Base-by-base conservation (phyloP, 2,888 invertebrate species). In the Serripes groenlandicus region DNA sequence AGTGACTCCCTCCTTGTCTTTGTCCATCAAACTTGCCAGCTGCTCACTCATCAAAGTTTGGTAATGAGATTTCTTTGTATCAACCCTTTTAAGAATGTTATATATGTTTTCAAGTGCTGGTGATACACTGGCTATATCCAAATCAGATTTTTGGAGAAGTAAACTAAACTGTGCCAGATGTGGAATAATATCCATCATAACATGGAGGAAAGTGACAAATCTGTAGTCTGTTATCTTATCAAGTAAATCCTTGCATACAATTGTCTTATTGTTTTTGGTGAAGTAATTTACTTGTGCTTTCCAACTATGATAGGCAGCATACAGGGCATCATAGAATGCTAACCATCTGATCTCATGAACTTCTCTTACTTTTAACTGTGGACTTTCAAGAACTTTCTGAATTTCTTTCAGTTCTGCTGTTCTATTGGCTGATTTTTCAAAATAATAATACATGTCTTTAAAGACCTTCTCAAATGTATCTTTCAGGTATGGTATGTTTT, bases 271-370 rank as follows among this genome's bases (percentile, higher is more conserved):
- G n/a, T 64, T 64, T 64, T n/a, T 26, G n/a, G 21, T 68, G 7
- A 68, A 68, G 42, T 68, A 68, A n/a, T 18, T 68, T 5, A 68
- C 26, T 23, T 9, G 42, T 11, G 68, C 68, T 68, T 68, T 68
- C 49, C 42, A 68, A 30, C 49, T 66, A 30, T 64, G 72, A 52
- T n/a, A 73, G 11, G 73, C 56, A n/a, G 78, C 72, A n/a, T 15
- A n/a, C 26, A 78, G 23, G 30, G 73, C 73, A 37, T 42, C 68
- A 68, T 58, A 78, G 37, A 73, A 73, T 15, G 73, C 60, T 18
- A 78, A n/a, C 69, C 69, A 78, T 23, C 78, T 66, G 30, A 78
- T 58, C 49, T 54, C 73, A 66, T 60, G 69, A 21, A 30, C 30
- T 21, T 78, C 73, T 42, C 73, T 78, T 11, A 73, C 4, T 35